These are phyloP conservation scores for Nothobranchius furzeri DNA, from an alignment of 2,113 vertebrate species.

Conservation along the genomic window DNA sequence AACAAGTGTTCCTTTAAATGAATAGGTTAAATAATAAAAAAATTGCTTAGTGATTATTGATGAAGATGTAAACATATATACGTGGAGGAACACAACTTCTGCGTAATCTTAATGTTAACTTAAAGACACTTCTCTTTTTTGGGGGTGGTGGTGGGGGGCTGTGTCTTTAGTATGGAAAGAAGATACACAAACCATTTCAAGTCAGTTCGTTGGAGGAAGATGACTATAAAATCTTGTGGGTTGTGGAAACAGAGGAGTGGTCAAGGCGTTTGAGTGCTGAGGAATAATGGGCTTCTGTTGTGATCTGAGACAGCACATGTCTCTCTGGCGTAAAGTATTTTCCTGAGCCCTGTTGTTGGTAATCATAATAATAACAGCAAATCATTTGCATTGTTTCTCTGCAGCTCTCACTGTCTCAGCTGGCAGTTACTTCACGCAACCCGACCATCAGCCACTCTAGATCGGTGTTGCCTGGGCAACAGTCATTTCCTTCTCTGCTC, in stretches of 20 bases:
- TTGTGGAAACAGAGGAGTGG: slow-evolving; percentile 21
- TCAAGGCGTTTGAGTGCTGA: slow-evolving; percentile 23
- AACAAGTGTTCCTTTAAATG: no score
- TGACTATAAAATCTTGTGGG: slow-evolving; percentile 17
- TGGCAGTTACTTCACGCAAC: slow-evolving; percentile 76
- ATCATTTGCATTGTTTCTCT: slow-evolving; percentile 48
- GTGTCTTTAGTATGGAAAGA: background rate
- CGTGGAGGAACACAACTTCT: background rate
- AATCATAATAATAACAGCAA: slow-evolving; percentile 61
- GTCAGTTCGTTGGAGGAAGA: slow-evolving; percentile 16
- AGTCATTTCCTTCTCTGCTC: slow-evolving; percentile 68
- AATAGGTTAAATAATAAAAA: no score
- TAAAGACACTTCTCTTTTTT: background rate
- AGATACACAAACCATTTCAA: slow-evolving; percentile 13
- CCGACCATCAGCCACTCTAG: slow-evolving; percentile 64
- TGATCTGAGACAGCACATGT: slow-evolving; percentile 47
- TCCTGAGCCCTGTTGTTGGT: slow-evolving; percentile 47
- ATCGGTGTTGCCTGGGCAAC: slow-evolving; percentile 60
- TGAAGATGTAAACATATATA: background rate
- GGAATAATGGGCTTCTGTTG: slow-evolving; percentile 43
- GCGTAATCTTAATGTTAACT: background rate
- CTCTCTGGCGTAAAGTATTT: slow-evolving; percentile 38
- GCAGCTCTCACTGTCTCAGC: slow-evolving; percentile 90
- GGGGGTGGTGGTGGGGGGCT: background rate
- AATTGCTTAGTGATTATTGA: background rate